A percentile compares a stretch with the other conserved stretches of the same genome.
These are phyloP conservation scores for Xestoiulus laeticollis DNA, from an alignment of 2,888 invertebrate genomes.

Conservation along the genomic window DNA sequence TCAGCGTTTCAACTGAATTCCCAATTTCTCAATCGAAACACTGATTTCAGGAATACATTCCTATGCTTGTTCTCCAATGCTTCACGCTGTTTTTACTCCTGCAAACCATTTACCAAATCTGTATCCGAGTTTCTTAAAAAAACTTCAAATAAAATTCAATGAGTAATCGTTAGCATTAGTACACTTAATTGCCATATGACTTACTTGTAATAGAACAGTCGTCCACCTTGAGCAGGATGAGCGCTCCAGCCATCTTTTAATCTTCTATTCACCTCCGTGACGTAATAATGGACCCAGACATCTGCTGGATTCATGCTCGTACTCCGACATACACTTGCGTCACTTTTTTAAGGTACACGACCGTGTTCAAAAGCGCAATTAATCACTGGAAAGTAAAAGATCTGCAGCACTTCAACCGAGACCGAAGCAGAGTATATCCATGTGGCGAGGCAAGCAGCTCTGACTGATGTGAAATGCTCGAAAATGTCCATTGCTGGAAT, in stretches of 20 bases:
- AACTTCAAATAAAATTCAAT: no score
- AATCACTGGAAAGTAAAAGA: background rate
- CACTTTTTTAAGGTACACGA: background rate
- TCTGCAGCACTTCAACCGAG: background rate
- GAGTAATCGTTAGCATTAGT: no score
- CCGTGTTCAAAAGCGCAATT: constrained; percentile 4
- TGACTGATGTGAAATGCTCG: background rate
- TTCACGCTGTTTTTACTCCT: no score
- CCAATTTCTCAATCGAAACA: no score
- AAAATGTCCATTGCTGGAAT: background rate
- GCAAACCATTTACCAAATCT: no score
- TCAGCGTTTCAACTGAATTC: no score
- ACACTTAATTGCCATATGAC: constrained; percentile 61
- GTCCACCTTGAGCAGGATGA: constrained; percentile 80
- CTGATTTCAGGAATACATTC: no score
- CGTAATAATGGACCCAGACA: constrained; percentile 46
- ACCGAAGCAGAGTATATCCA: background rate
- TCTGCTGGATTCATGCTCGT: constrained; percentile 45
- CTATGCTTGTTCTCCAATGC: no score
- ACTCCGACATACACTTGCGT: constrained; percentile 16
- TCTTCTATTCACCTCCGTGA: constrained; percentile 50
- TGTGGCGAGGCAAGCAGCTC: background rate
- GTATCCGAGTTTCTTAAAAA: no score
- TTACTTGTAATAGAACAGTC: constrained; percentile 92
- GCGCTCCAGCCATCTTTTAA: constrained; percentile 80